A percentile compares a stretch with the other conserved stretches of the same genome.
Conservation (phyloP, 2,888 invertebrate genomes). For the Galerucella nymphaeae region DNA sequence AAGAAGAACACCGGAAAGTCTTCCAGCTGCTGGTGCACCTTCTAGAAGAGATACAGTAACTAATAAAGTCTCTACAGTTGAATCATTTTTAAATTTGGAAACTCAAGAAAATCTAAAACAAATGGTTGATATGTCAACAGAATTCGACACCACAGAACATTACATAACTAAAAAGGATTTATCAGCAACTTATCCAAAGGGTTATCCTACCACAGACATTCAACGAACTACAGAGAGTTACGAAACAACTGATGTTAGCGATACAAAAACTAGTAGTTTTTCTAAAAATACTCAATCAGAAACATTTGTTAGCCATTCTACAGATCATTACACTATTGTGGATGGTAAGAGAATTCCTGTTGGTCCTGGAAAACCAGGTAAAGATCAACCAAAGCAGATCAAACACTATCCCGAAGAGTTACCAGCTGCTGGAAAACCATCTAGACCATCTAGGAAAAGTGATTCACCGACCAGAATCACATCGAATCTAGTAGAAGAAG, state of each 20-base stretch:
- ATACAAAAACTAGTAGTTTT: not conserved
- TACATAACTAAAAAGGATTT: conserved; percentile 20
- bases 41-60: conserved; percentile 24
- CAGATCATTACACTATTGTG: conserved; percentile 14
- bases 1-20: conserved; percentile 27
- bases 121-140: conserved; percentile 4
- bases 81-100: conserved; percentile 24
- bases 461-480: conserved; percentile 19
- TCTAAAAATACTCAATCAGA: conserved; percentile 7
- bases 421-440: conserved; percentile 43
- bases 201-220: conserved; percentile 1
- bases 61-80: not conserved
- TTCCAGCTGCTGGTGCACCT: conserved; percentile 39
- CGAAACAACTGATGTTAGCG: conserved; percentile 7
- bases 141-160: conserved; percentile 9
- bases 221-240: conserved; percentile 1
- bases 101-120: conserved; percentile 28
- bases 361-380: not conserved
- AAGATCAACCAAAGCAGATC: conserved; percentile 22
- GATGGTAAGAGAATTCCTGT: conserved; percentile 25
- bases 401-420: conserved; percentile 35
- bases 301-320: not conserved
- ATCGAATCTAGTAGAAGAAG: conserved; percentile 4
- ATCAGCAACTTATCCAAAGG: conserved; percentile 14
- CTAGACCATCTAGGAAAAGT: conserved; percentile 29